Evolutionary conservation across 2,797 vertebrate species (phyloP).

Genomic region (Danio albolineatus): DNA sequence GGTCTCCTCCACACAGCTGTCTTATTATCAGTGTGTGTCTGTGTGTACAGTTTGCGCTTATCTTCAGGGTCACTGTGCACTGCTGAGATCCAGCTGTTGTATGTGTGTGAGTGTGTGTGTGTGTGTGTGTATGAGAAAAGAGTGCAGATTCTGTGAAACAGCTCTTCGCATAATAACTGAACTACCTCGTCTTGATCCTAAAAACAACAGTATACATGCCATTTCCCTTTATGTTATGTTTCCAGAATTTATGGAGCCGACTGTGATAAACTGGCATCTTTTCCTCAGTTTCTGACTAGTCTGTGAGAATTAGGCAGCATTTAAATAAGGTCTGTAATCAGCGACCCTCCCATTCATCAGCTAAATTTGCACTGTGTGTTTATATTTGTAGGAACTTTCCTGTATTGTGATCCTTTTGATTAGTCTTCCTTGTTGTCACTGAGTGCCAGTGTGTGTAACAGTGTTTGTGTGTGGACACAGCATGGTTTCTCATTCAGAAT

Average conservation of each 20-base stretch:
- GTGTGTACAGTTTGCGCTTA: conserved; percentile 44
- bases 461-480: background rate
- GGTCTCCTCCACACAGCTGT: conserved; percentile 48
- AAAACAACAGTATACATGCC: background rate
- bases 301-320: conserved; percentile 47
- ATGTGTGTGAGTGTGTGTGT: conserved; percentile 10
- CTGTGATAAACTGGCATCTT: conserved; percentile 48
- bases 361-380: conserved; percentile 67
- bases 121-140: conserved; percentile 19
- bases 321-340: conserved; percentile 79
- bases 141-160: conserved; percentile 7
- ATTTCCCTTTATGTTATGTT: conserved; percentile 40
- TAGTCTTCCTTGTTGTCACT: conserved; percentile 31
- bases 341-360: conserved; percentile 79
- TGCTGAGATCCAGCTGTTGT: conserved; percentile 45
- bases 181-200: conserved; percentile 20
- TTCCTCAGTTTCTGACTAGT: conserved; percentile 55
- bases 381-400: conserved; percentile 58
- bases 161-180: background rate
- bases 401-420: conserved; percentile 48
- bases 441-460: background rate
- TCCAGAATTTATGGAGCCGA: conserved; percentile 42
- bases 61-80: conserved; percentile 52
- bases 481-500: background rate
- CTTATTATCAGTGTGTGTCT: conserved; percentile 30